phyloP scores from a whole-genome alignment of 2,888 invertebrate genomes.

The Hoplodrina ambigua region DNA sequence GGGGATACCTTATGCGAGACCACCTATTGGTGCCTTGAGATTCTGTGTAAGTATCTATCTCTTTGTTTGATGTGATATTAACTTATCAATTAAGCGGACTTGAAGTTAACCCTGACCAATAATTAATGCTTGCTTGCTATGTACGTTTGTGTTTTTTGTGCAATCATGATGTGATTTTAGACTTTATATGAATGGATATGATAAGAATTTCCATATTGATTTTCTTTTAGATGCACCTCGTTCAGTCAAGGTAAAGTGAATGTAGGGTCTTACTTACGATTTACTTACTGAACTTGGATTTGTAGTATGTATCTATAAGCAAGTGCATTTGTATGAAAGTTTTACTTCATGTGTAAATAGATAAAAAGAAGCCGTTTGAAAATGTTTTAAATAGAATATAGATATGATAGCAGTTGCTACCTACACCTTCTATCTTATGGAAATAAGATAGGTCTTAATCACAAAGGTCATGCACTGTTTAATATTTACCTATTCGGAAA shows the following conservation, averaged over 20 bases:
- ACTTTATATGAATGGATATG: too few relatives aligned
- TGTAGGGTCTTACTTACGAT: not conserved
- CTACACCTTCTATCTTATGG: not conserved
- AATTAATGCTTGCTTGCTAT: not conserved
- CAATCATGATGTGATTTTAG: not conserved
- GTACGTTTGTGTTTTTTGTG: not conserved
- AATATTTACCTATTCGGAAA: not conserved
- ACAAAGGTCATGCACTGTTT: not conserved
- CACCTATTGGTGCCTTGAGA: constrained; percentile 85
- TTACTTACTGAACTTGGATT: constrained; percentile 19
- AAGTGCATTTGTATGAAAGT: not conserved
- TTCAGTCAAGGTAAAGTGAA: constrained; percentile 38
- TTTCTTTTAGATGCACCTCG: not conserved
- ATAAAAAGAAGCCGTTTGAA: constrained; percentile 5
- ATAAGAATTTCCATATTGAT: too few relatives aligned
- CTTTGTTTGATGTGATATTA: not conserved
- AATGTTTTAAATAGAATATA: not conserved
- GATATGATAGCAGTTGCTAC: constrained; percentile 8
- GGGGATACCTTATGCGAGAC: constrained; percentile 90
- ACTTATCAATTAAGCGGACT: not conserved
- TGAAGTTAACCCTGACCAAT: not conserved
- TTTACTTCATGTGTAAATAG: not conserved
- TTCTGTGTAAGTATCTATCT: constrained; percentile 76
- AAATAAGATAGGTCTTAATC: not conserved
- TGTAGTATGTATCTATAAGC: not conserved